Evolutionary conservation across 2,888 invertebrate genomes (phyloP).

Genomic region (Odontocerum albicorne): DNA sequence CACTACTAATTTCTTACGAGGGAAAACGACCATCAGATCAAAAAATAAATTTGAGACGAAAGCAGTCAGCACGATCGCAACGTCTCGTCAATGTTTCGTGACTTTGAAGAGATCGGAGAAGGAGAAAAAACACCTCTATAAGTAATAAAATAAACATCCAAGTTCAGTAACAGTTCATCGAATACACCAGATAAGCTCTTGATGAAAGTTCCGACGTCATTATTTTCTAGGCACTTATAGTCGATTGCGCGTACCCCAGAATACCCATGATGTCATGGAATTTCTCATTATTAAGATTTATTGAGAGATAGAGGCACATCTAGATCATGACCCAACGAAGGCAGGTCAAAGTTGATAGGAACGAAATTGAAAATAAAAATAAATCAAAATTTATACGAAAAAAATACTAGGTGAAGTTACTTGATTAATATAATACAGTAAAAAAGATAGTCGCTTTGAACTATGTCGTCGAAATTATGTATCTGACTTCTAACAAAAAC

Average conservation of each 20-base stretch:
- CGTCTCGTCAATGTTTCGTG: constrained; percentile 14
- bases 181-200: constrained; percentile 7
- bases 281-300: background rate
- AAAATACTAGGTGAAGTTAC: too few species aligned
- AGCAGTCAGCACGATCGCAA: background rate
- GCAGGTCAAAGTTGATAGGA: too few species aligned
- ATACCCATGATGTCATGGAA: constrained; percentile 12
- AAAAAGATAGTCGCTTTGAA: too few species aligned
- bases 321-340: constrained; percentile 9
- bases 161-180: constrained; percentile 18
- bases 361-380: too few species aligned
- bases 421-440: too few species aligned
- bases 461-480: too few species aligned
- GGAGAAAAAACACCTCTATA: constrained; percentile 8
- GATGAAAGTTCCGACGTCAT: constrained; percentile 10
- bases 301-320: background rate
- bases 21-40: too few species aligned
- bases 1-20: too few species aligned
- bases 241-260: constrained; percentile 3
- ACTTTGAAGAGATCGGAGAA: constrained; percentile 4
- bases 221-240: constrained; percentile 7
- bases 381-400: too few species aligned
- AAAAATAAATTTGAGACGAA: constrained; percentile 6
- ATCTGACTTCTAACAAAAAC: too few species aligned
- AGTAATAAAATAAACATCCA: constrained; percentile 18